Evolutionary conservation across 2,797 vertebrate genomes (phyloP).

Genomic region (Cyprinella venusta): DNA sequence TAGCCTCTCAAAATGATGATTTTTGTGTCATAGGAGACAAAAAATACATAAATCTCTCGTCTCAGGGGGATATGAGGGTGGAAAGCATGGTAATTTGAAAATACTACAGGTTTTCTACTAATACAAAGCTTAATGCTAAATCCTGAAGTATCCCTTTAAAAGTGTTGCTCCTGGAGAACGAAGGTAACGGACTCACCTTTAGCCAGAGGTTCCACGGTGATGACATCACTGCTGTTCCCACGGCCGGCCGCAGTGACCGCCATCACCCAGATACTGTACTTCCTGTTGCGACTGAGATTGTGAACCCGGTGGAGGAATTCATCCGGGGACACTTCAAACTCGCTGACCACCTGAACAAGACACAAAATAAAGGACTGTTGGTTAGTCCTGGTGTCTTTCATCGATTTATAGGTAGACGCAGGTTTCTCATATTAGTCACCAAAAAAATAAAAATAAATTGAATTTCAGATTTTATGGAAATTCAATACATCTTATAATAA

Average conservation of each 20-base stretch:
- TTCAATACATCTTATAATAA: too few relatives aligned
- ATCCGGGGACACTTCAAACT: slow-evolving; percentile 95
- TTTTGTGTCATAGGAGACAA: too few relatives aligned
- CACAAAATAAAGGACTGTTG: background rate
- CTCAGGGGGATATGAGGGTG: too few relatives aligned
- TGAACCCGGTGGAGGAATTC: slow-evolving; percentile 95
- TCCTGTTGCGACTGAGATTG: slow-evolving; percentile 91
- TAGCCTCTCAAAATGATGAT: too few relatives aligned
- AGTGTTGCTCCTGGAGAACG: background rate
- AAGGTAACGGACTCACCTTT: slow-evolving; percentile 79
- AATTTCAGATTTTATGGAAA: background rate
- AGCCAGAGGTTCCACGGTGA: slow-evolving; percentile 91
- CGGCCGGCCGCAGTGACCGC: slow-evolving; percentile 92
- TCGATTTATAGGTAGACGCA: background rate
- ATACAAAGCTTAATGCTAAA: too few relatives aligned
- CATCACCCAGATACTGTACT: slow-evolving; percentile 97
- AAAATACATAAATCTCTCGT: too few relatives aligned
- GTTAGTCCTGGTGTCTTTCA: background rate
- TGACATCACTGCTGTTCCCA: slow-evolving; percentile 94
- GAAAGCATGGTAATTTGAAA: too few relatives aligned
- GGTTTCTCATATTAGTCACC: background rate
- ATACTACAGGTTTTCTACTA: too few relatives aligned
- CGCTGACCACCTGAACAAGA: slow-evolving; percentile 89
- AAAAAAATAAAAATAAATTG: background rate
- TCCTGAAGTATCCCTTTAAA: too few relatives aligned